Base-by-base conservation (phyloP, 2,888 invertebrate genomes). In the Hirtodrosophila confusa region DNA sequence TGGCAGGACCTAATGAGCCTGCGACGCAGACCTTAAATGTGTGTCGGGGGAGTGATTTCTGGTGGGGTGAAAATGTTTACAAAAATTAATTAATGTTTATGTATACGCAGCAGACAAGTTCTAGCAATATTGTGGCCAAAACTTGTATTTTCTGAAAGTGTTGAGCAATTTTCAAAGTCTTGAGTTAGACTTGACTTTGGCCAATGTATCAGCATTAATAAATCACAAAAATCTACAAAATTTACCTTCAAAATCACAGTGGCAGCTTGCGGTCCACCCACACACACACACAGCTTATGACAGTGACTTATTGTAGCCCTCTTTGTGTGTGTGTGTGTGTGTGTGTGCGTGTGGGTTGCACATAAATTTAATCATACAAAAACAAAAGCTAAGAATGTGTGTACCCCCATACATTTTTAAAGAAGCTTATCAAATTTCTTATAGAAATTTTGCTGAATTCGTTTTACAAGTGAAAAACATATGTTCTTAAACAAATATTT, bases 301-400 rank as follows among this genome's bases (percentile, higher is more conserved):
- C 78, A 87, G 78, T 87, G 86, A 87, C 65, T 85, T 87, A 82
- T 80, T 77, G 77, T 65, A 48, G 57, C 43, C 35, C 41, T 27
- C 29, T 36, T 41, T 65, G 23, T 40, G 23, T 45, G 24, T 33
- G 55, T 53, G 39, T 54, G 65, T 50, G 24, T 6, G 10, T 45
- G 24, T 24, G 35, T 24, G 43, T 39, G 35, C 35, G 50, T 36
- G 43, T 45, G 41, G 37, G 40, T 8, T 33, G 24, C 44, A 35
- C 87, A 84, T 84, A 84, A 80, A 82, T 82, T 80, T 49, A 50
- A 74, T 63, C 64, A 72, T 72, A 72, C 49, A 49, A 62, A 66
- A 79, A 57, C 63, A 50, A 53, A 43, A 73, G 48, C 78, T 55
- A 35, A 10, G 40, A 50, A 55, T 43, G 10, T 45, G 24, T 50